Percentiles rank a stretch among this genome's conserved stretches.
Conservation (phyloP, 2,888 invertebrate genomes). For the Andrena praecox region DNA sequence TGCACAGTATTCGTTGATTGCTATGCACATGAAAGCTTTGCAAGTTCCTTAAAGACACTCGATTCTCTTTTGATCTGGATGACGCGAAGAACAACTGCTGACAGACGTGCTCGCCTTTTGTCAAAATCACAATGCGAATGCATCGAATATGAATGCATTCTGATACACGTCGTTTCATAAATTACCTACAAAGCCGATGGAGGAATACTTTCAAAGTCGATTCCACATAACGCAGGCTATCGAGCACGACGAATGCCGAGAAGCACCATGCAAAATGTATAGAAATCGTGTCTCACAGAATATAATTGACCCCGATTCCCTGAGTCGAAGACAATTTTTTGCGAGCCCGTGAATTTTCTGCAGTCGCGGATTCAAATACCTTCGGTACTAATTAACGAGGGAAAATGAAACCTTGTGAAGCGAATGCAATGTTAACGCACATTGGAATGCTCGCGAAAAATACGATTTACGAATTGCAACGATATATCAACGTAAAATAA, state of each 20-base stretch:
- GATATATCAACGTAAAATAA: not conserved
- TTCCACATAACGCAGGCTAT: constrained; percentile 22
- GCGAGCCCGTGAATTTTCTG: constrained; percentile 38
- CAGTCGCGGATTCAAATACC: not conserved
- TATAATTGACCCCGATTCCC: constrained; percentile 49
- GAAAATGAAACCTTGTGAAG: constrained; percentile 19
- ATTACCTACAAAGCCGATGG: not conserved
- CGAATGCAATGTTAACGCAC: not conserved
- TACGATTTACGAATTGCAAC: not conserved
- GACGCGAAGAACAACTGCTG: constrained; percentile 23
- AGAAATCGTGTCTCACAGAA: constrained; percentile 47
- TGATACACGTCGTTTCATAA: constrained; percentile 7
- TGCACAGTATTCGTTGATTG: not conserved
- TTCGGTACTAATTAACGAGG: constrained; percentile 30
- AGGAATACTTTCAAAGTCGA: constrained; percentile 23
- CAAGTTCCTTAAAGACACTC: constrained; percentile 58
- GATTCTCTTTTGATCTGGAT: constrained; percentile 39
- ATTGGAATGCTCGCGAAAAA: not conserved
- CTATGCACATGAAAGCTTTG: not conserved
- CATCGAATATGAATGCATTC: constrained; percentile 15
- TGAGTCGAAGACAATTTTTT: constrained; percentile 20
- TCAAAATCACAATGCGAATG: constrained; percentile 17
- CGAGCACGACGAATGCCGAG: constrained; percentile 30
- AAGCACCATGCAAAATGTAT: constrained; percentile 4
- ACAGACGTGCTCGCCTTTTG: constrained; percentile 10